Evolutionary conservation across 2,113 vertebrate species (phyloP).

Genomic region (Chlorocebus sabaeus): DNA sequence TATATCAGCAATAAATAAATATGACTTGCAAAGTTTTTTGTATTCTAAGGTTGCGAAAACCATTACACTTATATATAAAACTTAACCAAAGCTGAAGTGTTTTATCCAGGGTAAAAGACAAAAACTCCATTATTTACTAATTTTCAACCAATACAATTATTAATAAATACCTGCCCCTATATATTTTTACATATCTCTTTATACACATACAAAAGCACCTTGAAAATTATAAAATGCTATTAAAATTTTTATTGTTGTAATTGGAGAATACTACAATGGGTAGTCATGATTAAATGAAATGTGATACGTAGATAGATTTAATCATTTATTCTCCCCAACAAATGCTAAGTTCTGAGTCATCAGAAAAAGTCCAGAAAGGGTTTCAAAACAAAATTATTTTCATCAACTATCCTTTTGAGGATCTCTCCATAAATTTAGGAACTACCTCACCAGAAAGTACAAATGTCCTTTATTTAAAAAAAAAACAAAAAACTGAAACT

Average conservation of each 20-base stretch:
- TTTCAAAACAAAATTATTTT: neutral
- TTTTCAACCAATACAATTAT: constrained; percentile 23
- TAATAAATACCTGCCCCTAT: neutral
- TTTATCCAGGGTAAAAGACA: constrained; percentile 19
- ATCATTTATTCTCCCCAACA: constrained; percentile 15
- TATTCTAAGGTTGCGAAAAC: neutral
- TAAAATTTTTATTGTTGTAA: neutral
- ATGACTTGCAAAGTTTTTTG: neutral
- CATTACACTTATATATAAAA: neutral
- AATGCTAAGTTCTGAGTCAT: constrained; percentile 11
- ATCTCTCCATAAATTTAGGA: neutral
- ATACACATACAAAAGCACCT: neutral
- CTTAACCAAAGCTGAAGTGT: neutral
- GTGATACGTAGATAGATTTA: neutral
- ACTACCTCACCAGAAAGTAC: neutral
- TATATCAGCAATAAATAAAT: constrained; percentile 1
- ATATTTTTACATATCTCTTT: neutral
- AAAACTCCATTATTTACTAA: neutral
- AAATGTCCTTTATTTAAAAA: neutral
- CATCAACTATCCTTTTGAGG: neutral
- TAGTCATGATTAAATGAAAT: neutral
- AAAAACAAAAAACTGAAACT: no score
- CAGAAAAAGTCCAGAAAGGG: neutral
- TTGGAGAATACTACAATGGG: neutral
- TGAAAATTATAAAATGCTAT: neutral